Evolutionary conservation across 1,140 invertebrate species (phyloP), one percentile per base, ranked within the genome.

Genomic region (Fopius arisanus): DNA sequence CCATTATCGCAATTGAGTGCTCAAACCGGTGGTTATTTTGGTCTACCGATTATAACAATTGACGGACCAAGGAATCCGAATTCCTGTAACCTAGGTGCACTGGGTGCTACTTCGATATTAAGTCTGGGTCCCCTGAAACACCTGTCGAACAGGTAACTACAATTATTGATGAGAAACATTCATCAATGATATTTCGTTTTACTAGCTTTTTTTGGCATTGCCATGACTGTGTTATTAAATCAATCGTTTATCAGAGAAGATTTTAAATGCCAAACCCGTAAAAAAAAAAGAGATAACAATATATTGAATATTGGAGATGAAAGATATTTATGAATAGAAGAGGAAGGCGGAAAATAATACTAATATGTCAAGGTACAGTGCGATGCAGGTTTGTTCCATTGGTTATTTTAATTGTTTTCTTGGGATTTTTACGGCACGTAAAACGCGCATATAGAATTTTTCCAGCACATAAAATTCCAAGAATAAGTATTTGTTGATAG

Each of bases 1-100:
- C 92, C 93, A 2, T 83, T 94, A 62, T 92, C 91, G 0, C 92
- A 92, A 80, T 81, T 92, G 10, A 90, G 90, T 71, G 89, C 90
- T 70, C 89, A 89, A 73, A 86, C 89, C 0, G 90, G 90, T 43
- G 92, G 92, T 9, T 91, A 90, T 43, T 94, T 92, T 74, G 92
- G 91, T 14, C 86, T 94, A 54, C 93, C 93, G 0, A 91, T 94
- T n/a, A 89, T 94, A 62, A 92, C 91, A 12, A 89, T 92, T 16
- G 91, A 93, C 77, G 91, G 90, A 78, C 88, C 90, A 48, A 86
- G 91, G 70, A 93, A 92, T 79, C 90, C 91, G 4, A 88, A 90
- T 72, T 87, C 89, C 0, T 88, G 84, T 71, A 91, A 91, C 82
- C 85, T 93, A 70, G 89, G 90, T 65, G 90, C 90, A n/a, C 83